Evolutionary conservation across 37 sponge, comb jelly and placozoan genomes (phyloP).

Genomic region (Halichondria panicea): DNA sequence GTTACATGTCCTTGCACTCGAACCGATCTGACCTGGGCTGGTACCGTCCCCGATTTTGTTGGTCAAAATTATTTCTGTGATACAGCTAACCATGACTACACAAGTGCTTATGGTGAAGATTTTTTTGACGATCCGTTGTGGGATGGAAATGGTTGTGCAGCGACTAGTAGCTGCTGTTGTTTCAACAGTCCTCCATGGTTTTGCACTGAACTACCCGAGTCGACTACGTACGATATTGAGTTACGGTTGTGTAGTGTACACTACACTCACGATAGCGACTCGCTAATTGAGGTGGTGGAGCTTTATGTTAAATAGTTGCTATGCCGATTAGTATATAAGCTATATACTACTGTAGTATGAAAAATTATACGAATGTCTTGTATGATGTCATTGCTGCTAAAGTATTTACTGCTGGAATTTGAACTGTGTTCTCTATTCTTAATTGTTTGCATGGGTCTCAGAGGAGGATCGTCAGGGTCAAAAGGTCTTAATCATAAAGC

Average conservation of each 20-base stretch:
- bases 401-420: too few species aligned
- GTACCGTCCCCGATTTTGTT: conserved; percentile 12
- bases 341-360: too few species aligned
- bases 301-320: conserved; percentile 21
- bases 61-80: conserved; percentile 35
- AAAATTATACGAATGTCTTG: too few species aligned
- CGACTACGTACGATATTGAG: conserved; percentile 22
- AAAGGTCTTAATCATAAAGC: too few species aligned
- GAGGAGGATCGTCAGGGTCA: too few species aligned
- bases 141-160: conserved; percentile 36
- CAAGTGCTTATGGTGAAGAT: too few species aligned
- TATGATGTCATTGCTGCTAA: too few species aligned
- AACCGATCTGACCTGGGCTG: not conserved
- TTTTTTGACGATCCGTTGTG: conserved; percentile 38
- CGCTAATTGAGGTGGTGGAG: conserved; percentile 16
- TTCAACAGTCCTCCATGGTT: conserved; percentile 21
- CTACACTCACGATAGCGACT: not conserved
- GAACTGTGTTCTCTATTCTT: too few species aligned
- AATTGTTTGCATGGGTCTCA: too few species aligned
- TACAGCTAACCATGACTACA: conserved; percentile 6
- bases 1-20: conserved; percentile 8
- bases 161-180: conserved; percentile 11
- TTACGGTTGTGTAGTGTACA: conserved; percentile 14
- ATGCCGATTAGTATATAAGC: too few species aligned
- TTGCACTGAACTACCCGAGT: conserved; percentile 12